Evolutionary conservation across 1,140 invertebrate genomes (phyloP), one percentile per base, ranked within the genome.

Genomic region (Saccostrea echinata): DNA sequence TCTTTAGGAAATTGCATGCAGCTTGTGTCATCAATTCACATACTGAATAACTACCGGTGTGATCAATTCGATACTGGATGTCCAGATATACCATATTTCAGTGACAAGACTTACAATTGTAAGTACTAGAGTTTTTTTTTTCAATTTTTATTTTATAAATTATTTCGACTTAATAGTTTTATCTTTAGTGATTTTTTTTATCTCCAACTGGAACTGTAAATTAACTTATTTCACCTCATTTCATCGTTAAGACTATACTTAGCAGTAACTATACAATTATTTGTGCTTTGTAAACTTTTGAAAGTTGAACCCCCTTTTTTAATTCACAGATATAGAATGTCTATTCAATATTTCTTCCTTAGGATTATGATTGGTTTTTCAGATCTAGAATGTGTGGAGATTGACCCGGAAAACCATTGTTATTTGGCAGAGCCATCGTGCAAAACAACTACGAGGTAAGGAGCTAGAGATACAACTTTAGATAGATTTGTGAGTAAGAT

Each of bases 361-460:
- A 43, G 1, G 43, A 0, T 43, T 6, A 43, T 43, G 43, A 8
- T 43, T 43, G 9, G 6, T 43, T 16, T 33, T 71, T 30, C 16
- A 71, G 68, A 30, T 12, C 68, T 12, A 13, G 13, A 30, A 11
- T 71, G 68, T 71, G 3, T 33, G 24, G 68, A 71, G 13, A 71
- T 71, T 16, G 68, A 71, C 30, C 68, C 68, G 0, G 13, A 11
- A 71, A 33, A 33, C 9, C 24, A 30, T 6, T 71, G 68, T 33
- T 71, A 71, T 27, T 27, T 71, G 13, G 68, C 68, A 13, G 68
- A 71, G 13, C 27, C 27, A 11, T 71, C 68, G 13, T 71, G 68
- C 68, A 27, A 33, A 71, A 71, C 30, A 30, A 71, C 68, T 16
- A 71, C 68, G 27, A 71, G 24, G 68, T 71, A 71, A 71, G 27